Base-by-base conservation (phyloP, 2,113 vertebrate species). In the Spea multiplicata region DNA sequence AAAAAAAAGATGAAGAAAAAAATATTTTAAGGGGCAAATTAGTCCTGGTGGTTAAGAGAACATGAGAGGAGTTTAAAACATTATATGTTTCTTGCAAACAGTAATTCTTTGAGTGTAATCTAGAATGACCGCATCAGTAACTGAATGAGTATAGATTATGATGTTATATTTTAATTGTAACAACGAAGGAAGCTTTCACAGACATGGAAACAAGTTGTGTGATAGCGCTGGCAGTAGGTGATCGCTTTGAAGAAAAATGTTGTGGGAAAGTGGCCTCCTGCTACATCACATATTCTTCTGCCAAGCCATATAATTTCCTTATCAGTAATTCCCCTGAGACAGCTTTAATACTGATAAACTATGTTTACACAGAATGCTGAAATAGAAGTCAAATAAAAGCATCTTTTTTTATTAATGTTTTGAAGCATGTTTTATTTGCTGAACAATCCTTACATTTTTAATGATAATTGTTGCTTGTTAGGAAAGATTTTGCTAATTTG, bases 241-340 rank as follows among this genome's bases (percentile, higher is more conserved):
- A 59, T 69, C 72, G 0, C 13, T 53, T 83, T 62, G 84, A 44
- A 62, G n/a, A 61, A 69, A 59, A 62, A 13, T 46, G 30, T 3
- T 80, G 13, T 86, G 74, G 16, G 17, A 82, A 71, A 72, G 76
- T 48, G 30, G 44, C 30, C 73, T 82, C 46, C 82, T 81, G 14
- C 84, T 86, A 83, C 81, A 76, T 85, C 82, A 82, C 57, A 70
- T 44, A 6, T 76, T 78, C 30, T 83, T 62, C 57, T 81, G 66
- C 78, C 64, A 75, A 83, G 76, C 72, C 17, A 74, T 85, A 88
- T 86, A 86, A 84, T 88, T 88, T 85, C 82, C 81, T 86, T 87
- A 86, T 84, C 85, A 84, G 78, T 73, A 84, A 76, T 71, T 85
- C 85, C 87, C 72, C 88, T 83, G 65, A 84, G 76, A 83, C 88